Evolutionary conservation across 2,888 invertebrate genomes (phyloP).

Genomic region (Tricholauxania praeusta): DNA sequence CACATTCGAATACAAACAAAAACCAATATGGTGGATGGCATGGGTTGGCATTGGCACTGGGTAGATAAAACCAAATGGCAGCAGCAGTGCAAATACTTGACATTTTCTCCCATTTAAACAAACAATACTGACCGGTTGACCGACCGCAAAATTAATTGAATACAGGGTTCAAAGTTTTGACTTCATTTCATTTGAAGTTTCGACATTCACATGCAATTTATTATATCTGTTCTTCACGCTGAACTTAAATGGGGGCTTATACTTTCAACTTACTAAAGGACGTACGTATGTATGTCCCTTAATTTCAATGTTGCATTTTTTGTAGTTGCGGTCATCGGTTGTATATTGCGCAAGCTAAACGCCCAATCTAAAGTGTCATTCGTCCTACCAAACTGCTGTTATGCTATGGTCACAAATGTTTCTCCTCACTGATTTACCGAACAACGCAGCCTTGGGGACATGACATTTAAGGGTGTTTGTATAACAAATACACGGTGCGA

Average conservation of each 20-base stretch:
- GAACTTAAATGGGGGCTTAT: too few species aligned
- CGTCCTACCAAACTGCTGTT: too few species aligned
- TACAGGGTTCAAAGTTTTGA: not conserved
- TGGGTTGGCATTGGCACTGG: conserved; percentile 16
- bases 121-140: conserved; percentile 41
- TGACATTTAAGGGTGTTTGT: too few species aligned
- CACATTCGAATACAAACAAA: not conserved
- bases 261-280: too few species aligned
- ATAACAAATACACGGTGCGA: too few species aligned
- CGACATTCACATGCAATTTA: too few species aligned
- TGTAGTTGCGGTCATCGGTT: conserved; percentile 10
- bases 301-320: not conserved
- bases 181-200: too few species aligned
- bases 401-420: too few species aligned
- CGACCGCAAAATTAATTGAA: conserved; percentile 19
- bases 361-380: not conserved
- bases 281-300: too few species aligned
- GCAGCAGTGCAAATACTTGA: conserved; percentile 26
- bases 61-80: not conserved
- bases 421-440: too few species aligned
- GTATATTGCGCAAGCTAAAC: not conserved
- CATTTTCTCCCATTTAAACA: conserved; percentile 45
- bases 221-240: too few species aligned
- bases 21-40: conserved; percentile 24
- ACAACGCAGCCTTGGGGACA: too few species aligned